Conservation (phyloP, 2,797 vertebrate genomes). For the Paguma larvata region DNA sequence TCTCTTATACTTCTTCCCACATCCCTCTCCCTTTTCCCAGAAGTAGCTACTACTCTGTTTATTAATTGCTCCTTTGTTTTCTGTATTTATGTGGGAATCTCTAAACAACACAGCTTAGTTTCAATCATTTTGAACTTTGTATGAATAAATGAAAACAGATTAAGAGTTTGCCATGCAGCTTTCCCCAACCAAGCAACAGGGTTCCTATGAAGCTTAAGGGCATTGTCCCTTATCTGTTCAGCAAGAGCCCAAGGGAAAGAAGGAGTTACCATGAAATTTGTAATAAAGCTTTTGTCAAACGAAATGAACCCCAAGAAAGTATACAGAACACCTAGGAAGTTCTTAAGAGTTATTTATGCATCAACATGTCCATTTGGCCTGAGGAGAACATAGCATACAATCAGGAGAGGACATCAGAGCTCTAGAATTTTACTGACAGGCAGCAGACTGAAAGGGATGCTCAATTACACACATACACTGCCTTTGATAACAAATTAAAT, state of each 20-base stretch:
- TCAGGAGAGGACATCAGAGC: neutral
- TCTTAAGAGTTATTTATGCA: neutral
- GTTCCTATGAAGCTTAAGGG: neutral
- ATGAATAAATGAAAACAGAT: neutral
- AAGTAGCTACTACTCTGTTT: neutral
- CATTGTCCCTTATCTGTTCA: neutral
- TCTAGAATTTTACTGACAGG: neutral
- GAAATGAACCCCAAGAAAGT: neutral
- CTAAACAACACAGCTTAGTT: neutral
- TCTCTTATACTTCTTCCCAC: neutral
- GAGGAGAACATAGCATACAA: neutral
- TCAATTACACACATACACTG: neutral
- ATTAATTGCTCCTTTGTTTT: neutral
- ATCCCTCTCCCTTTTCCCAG: neutral
- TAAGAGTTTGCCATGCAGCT: neutral
- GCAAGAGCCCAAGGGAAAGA: neutral
- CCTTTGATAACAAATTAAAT: conserved; percentile 7
- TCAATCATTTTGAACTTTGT: neutral
- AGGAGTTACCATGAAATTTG: neutral
- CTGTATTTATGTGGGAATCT: neutral
- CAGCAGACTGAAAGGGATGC: neutral
- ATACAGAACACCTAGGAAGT: neutral
- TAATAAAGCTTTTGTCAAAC: neutral
- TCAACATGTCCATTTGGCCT: neutral
- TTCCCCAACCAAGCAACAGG: neutral